Evolutionary conservation across 2,113 vertebrate species (phyloP).

Genomic region (Rhinoptilus africanus): DNA sequence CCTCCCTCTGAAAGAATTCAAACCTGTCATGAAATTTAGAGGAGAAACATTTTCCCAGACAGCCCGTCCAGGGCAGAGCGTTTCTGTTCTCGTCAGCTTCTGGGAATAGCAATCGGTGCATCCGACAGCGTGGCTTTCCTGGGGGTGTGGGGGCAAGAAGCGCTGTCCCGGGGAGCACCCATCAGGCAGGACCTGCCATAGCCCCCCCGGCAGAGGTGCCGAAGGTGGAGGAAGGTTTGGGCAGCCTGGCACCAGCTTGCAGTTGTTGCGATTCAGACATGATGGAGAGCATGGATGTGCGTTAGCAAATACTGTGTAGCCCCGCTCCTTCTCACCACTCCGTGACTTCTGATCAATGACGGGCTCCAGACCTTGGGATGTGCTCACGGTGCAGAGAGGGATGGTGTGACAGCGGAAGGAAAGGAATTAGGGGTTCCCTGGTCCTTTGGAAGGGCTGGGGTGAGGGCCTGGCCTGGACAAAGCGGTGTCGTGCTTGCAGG

Average conservation of each 20-base stretch:
- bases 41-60: conserved; percentile 6
- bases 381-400: accelerated
- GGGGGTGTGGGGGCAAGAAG: background rate
- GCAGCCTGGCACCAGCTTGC: background rate
- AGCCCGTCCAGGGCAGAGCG: background rate
- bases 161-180: background rate
- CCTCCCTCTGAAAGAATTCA: background rate
- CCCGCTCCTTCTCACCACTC: accelerated
- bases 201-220: background rate
- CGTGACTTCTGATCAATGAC: accelerated
- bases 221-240: background rate
- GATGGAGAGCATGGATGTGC: background rate
- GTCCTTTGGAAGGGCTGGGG: background rate
- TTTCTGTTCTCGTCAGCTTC: background rate
- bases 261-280: accelerated
- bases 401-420: background rate
- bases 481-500: background rate
- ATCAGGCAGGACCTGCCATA: background rate
- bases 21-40: conserved; percentile 36
- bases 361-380: background rate
- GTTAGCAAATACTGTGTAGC: background rate
- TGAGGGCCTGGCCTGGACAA: background rate
- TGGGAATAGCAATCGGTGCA: background rate
- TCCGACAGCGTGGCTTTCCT: background rate
- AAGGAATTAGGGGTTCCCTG: accelerated